A percentile compares a stretch with the other conserved stretches of the same genome.
These are phyloP conservation scores for Tetrapedia diversipes DNA, from an alignment of 2,888 invertebrate genomes.

Conservation along the genomic window DNA sequence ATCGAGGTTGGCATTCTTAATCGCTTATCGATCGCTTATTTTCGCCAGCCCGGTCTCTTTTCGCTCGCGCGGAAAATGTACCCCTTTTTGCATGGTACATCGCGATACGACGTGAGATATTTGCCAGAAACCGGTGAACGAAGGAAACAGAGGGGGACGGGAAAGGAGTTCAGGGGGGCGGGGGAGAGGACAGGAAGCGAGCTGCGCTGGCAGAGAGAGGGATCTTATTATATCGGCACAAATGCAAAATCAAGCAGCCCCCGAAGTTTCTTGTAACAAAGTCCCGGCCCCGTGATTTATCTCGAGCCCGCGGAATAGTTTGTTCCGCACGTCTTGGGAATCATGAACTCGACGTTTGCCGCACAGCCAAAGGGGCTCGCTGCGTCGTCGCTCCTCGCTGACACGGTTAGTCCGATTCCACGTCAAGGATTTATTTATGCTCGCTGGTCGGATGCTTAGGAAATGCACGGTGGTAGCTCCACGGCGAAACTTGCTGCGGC, in stretches of 20 bases:
- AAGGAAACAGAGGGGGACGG: too few species aligned
- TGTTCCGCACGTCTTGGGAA: constrained; percentile 45
- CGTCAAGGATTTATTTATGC: constrained; percentile 45
- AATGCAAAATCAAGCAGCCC: constrained; percentile 42
- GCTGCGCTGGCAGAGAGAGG: too few species aligned
- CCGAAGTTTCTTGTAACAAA: constrained; percentile 41
- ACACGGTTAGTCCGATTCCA: constrained; percentile 42
- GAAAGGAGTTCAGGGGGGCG: too few species aligned
- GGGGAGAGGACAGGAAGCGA: background rate
- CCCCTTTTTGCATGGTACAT: too few species aligned
- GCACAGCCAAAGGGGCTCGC: too few species aligned
- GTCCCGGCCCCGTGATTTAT: constrained; percentile 48
- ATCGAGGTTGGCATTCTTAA: background rate
- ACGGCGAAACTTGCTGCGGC: too few species aligned
- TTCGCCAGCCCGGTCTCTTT: background rate
- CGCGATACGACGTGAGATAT: constrained; percentile 6
- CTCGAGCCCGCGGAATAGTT: constrained; percentile 46
- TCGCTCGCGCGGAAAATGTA: background rate
- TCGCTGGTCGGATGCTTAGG: background rate
- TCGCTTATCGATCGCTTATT: constrained; percentile 8
- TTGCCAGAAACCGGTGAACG: too few species aligned
- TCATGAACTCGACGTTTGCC: constrained; percentile 46
- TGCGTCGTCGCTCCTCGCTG: too few species aligned
- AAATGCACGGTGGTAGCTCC: too few species aligned
- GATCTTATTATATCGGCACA: constrained; percentile 29